A percentile compares a stretch with the other conserved stretches of the same genome.
Conservation (phyloP, 1,140 invertebrate species). For the Drosophila lacertosa region DNA sequence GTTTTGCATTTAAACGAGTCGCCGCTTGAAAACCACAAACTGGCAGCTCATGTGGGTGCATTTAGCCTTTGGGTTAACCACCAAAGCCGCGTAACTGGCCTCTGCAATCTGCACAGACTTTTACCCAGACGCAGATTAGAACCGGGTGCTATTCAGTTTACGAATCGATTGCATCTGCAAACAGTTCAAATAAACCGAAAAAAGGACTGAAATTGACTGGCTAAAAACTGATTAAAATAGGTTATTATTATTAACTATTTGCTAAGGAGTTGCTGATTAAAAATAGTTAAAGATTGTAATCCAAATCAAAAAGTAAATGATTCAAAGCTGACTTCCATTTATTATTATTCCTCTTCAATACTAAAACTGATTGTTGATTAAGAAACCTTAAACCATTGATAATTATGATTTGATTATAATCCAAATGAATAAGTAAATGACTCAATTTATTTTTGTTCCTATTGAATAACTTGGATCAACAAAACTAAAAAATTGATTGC, state of each 20-base stretch:
- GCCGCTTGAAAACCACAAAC: background rate
- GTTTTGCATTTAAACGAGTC: conserved; percentile 14
- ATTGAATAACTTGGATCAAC: too few species aligned
- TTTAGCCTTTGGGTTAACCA: conserved; percentile 28
- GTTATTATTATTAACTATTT: background rate
- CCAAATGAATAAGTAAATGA: too few species aligned
- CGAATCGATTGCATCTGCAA: conserved; percentile 3
- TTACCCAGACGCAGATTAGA: conserved; percentile 52
- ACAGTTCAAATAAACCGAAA: background rate
- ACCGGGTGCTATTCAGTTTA: background rate
- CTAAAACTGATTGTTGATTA: too few species aligned
- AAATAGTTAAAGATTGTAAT: too few species aligned
- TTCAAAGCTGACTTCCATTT: too few species aligned
- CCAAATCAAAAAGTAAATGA: too few species aligned
- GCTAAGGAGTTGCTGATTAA: too few species aligned
- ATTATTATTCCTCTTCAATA: too few species aligned
- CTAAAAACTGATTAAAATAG: background rate
- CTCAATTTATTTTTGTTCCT: too few species aligned
- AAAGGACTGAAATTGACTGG: background rate
- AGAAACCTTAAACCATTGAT: too few species aligned
- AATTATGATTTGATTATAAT: too few species aligned
- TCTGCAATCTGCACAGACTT: background rate
- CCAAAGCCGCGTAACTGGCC: conserved; percentile 42
- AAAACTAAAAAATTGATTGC: too few species aligned
- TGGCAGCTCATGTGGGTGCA: conserved; percentile 38